Percentiles rank a stretch among this genome's conserved stretches.
Conservation (phyloP, 2,888 invertebrate species). For the Volucella inanis region DNA sequence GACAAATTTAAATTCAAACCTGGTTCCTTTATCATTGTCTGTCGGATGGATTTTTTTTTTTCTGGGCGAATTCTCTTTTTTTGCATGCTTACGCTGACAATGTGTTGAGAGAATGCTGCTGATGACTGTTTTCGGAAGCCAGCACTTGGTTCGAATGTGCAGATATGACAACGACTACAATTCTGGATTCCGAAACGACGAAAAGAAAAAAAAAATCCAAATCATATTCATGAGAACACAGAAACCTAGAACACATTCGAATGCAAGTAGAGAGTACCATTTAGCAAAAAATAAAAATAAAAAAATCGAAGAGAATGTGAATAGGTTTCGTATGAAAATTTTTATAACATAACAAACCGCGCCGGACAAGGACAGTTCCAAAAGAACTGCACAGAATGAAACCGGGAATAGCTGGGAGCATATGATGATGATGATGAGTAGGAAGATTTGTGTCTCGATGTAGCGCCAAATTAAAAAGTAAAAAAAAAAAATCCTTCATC, state of each 20-base stretch:
- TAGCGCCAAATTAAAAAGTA: slow-evolving; percentile 66
- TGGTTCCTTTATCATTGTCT: slow-evolving; percentile 75
- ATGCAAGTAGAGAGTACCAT: slow-evolving; percentile 44
- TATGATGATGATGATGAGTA: slow-evolving; percentile 63
- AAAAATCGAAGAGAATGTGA: slow-evolving; percentile 21
- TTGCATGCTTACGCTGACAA: slow-evolving; percentile 68
- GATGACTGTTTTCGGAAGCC: slow-evolving; percentile 52
- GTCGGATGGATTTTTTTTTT: slow-evolving; percentile 51
- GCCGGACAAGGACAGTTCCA: slow-evolving; percentile 55
- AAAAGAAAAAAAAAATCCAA: slow-evolving; percentile 62
- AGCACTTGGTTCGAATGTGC: slow-evolving; percentile 29
- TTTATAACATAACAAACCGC: slow-evolving; percentile 50
- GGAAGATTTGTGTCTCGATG: slow-evolving; percentile 70
- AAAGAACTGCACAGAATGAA: slow-evolving; percentile 1
- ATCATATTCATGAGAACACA: slow-evolving; percentile 69
- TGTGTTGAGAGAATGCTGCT: slow-evolving; percentile 73
- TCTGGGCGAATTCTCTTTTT: slow-evolving; percentile 32
- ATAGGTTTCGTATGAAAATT: slow-evolving; percentile 67
- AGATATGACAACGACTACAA: slow-evolving; percentile 56
- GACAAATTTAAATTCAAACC: slow-evolving; percentile 75
- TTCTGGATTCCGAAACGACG: slow-evolving; percentile 25
- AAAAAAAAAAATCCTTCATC: slow-evolving; percentile 15
- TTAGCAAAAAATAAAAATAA: slow-evolving; percentile 19
- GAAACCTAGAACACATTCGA: not conserved
- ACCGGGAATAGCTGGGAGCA: slow-evolving; percentile 50